Percentiles rank a stretch among this genome's conserved stretches.
Evolutionary conservation across 2,888 invertebrate species (phyloP).

Genomic region (Odontothrips loti): DNA sequence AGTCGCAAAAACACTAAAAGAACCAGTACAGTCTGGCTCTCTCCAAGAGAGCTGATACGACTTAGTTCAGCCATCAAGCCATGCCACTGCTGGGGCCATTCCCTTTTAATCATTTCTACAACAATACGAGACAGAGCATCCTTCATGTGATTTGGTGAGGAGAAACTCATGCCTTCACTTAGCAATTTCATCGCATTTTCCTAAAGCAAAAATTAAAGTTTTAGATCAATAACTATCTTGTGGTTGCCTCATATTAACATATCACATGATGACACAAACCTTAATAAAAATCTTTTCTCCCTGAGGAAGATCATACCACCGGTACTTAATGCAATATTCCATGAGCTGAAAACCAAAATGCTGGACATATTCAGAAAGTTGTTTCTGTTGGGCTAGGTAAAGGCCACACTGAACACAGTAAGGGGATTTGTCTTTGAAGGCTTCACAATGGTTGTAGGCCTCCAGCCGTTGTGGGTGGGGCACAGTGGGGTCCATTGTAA

Average conservation of each 20-base stretch:
- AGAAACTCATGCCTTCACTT: slow-evolving; percentile 54
- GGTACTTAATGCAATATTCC: slow-evolving; percentile 88
- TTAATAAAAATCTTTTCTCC: slow-evolving; percentile 86
- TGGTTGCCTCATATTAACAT: neutral
- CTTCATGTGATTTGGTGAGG: slow-evolving; percentile 64
- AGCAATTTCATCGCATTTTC: slow-evolving; percentile 85
- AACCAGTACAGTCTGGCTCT: slow-evolving; percentile 85
- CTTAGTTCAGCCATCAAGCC: slow-evolving; percentile 76
- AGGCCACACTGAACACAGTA: slow-evolving; percentile 84
- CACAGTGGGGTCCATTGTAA: slow-evolving; percentile 75
- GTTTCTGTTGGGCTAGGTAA: slow-evolving; percentile 67
- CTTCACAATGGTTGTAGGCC: slow-evolving; percentile 80
- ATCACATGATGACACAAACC: slow-evolving; percentile 46
- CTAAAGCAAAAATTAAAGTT: slow-evolving; percentile 45
- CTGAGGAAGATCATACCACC: slow-evolving; percentile 85
- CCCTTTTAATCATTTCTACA: slow-evolving; percentile 93
- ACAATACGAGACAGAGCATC: slow-evolving; percentile 84
- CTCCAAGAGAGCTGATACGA: slow-evolving; percentile 57
- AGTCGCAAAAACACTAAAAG: slow-evolving; percentile 81
- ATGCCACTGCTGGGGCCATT: slow-evolving; percentile 98
- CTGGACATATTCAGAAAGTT: slow-evolving; percentile 54
- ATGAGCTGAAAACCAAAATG: slow-evolving; percentile 73
- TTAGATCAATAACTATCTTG: slow-evolving; percentile 11
- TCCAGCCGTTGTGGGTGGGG: slow-evolving; percentile 71
- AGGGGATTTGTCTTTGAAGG: slow-evolving; percentile 59